Percentiles rank a stretch among this genome's conserved stretches.
These are phyloP conservation scores for Aproaerema taeniolella DNA, from an alignment of 2,888 invertebrate species.

Conservation along the genomic window DNA sequence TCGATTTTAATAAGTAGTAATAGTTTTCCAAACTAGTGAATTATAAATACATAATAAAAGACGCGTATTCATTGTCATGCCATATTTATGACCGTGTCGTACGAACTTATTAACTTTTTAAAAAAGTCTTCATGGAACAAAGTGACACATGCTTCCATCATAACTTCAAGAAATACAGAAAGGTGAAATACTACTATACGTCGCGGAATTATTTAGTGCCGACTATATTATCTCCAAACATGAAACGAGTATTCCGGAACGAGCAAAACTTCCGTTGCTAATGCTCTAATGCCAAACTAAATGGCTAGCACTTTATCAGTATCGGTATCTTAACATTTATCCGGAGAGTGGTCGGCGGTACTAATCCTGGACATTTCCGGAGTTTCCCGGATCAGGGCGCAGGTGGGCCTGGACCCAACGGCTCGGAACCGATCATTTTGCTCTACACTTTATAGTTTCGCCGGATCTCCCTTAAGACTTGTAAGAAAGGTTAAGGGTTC, in stretches of 20 bases:
- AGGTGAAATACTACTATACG: too few species aligned
- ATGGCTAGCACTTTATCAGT: conserved; percentile 53
- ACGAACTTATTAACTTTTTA: conserved; percentile 2
- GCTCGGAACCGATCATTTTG: conserved; percentile 46
- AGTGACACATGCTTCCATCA: background rate
- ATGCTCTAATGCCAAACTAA: conserved; percentile 45
- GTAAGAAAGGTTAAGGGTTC: conserved; percentile 11
- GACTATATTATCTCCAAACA: background rate
- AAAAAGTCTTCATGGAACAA: background rate
- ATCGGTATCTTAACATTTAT: conserved; percentile 47
- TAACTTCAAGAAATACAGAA: background rate
- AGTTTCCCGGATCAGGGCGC: conserved; percentile 48
- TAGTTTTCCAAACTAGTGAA: too few species aligned
- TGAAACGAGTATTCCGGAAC: conserved; percentile 4
- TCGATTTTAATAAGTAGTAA: too few species aligned
- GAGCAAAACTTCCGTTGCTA: conserved; percentile 8
- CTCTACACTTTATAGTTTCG: conserved; percentile 29
- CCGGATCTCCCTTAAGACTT: conserved; percentile 12
- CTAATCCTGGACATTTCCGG: conserved; percentile 20
- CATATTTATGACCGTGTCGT: background rate
- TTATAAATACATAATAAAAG: too few species aligned
- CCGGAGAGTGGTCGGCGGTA: conserved; percentile 39
- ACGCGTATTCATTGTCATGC: conserved; percentile 5
- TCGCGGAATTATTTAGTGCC: too few species aligned
- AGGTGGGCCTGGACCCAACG: conserved; percentile 40